phyloP scores from a whole-genome alignment of 1,140 invertebrate species.

The Hermatobates lingyangjiaoensis region DNA sequence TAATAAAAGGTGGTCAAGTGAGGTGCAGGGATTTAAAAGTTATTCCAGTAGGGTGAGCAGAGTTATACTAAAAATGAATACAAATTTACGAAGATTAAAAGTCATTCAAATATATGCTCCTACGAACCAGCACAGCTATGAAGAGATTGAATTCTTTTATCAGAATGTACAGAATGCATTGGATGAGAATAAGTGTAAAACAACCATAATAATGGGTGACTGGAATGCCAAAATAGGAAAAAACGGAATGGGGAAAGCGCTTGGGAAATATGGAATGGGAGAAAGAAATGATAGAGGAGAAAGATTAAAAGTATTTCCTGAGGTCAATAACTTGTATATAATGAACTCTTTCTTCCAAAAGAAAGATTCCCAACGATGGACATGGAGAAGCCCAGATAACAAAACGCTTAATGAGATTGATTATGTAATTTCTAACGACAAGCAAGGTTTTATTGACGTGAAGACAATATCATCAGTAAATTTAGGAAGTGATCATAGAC shows the following conservation, averaged over 20 bases:
- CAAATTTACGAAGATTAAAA: not conserved
- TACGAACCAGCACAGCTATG: not conserved
- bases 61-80: too few species aligned
- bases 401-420: not conserved
- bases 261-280: conserved; percentile 6
- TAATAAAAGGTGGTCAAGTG: too few species aligned
- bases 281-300: conserved; percentile 7
- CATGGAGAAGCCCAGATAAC: conserved; percentile 3
- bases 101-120: conserved; percentile 11
- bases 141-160: conserved; percentile 6
- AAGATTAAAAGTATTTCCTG: conserved; percentile 4
- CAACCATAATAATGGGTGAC: conserved; percentile 10
- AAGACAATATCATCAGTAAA: not conserved
- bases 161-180: conserved; percentile 1
- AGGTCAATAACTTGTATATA: conserved; percentile 3
- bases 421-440: not conserved
- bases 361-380: not conserved
- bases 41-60: too few species aligned
- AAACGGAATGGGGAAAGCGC: not conserved
- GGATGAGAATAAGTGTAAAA: conserved; percentile 1
- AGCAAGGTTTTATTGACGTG: not conserved
- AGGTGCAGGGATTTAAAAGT: too few species aligned
- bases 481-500: not conserved
- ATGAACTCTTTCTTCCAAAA: conserved; percentile 5
- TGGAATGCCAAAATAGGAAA: conserved; percentile 10